Conservation (phyloP, 2,888 invertebrate genomes). For the Synergus gifuensis region DNA sequence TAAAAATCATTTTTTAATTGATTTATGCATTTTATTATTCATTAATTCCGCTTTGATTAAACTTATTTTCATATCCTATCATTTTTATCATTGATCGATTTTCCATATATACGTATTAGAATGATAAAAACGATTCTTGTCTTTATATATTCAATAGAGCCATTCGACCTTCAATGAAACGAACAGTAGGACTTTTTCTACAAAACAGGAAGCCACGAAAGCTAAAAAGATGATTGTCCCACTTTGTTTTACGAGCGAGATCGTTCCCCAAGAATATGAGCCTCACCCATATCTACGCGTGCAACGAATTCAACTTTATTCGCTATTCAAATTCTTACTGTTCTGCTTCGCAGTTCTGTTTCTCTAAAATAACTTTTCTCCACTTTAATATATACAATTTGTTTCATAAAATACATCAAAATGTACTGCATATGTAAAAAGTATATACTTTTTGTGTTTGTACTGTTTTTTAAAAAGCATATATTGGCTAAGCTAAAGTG, state of each 20-base stretch:
- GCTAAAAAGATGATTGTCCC: background rate
- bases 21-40: background rate
- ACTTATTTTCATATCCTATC: too few relatives aligned
- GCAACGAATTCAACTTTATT: slow-evolving; percentile 11
- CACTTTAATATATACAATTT: background rate
- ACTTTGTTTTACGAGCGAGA: slow-evolving; percentile 12
- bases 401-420: background rate
- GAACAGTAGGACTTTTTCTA: background rate
- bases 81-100: too few relatives aligned
- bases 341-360: background rate
- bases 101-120: too few relatives aligned
- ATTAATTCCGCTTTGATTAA: too few relatives aligned
- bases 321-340: slow-evolving; percentile 20
- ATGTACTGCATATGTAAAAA: too few relatives aligned
- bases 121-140: too few relatives aligned
- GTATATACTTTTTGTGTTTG: too few relatives aligned
- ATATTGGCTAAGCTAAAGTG: too few relatives aligned
- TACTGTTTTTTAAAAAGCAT: too few relatives aligned
- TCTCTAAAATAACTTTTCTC: background rate
- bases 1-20: background rate
- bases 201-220: slow-evolving; percentile 11
- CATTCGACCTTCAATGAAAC: background rate
- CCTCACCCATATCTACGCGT: background rate
- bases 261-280: slow-evolving; percentile 2
- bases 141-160: background rate